Base-by-base conservation (phyloP, 1,140 invertebrate genomes). In the Hormaphis cornu region DNA sequence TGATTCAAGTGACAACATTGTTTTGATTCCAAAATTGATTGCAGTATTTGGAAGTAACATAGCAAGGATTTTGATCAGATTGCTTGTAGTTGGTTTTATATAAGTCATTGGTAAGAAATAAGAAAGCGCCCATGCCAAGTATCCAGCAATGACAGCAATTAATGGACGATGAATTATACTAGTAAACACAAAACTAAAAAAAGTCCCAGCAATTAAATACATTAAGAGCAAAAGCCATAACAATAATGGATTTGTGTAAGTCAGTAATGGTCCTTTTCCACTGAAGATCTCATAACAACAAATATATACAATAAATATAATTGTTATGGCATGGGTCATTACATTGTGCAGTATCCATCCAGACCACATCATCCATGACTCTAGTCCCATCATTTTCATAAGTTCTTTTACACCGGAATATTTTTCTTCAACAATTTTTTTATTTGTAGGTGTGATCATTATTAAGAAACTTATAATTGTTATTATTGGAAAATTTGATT, bases 351-450 rank as follows among this genome's bases (percentile, higher is more conserved):
- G 73, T 73, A 86, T 85, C 84, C 86, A 86, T 16, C 84, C 83
- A 3, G 80, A 46, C 84, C 85, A 87, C 69, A 87, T 80, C 61
- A 86, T 76, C 81, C 82, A 87, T 54, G 80, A 81, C 69, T 80
- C 80, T 46, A 87, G 73, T 8, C 86, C 86, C 81, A 86, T 85
- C 79, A 87, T 85, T 78, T 85, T 86, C 85, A 87, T 85, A 10
- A 85, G 80, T 78, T 87, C 86, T 84, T 86, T 72, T 54, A 78
- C 76, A 72, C 77, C 78, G 8, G 74, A 73, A 56, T 74, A 59
- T 71, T 79, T 79, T 73, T 79, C 77, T 72, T 66, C 61, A 4
- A 46, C 44, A 35, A 79, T 73, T 71, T 53, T 72, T 30, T 72
- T 70, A 33, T 59, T 50, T 44, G 69, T 50, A 26, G 33, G 16